A percentile compares a stretch with the other conserved stretches of the same genome.
Conservation (phyloP, 1,140 invertebrate species). For the Drosophila leontia region DNA sequence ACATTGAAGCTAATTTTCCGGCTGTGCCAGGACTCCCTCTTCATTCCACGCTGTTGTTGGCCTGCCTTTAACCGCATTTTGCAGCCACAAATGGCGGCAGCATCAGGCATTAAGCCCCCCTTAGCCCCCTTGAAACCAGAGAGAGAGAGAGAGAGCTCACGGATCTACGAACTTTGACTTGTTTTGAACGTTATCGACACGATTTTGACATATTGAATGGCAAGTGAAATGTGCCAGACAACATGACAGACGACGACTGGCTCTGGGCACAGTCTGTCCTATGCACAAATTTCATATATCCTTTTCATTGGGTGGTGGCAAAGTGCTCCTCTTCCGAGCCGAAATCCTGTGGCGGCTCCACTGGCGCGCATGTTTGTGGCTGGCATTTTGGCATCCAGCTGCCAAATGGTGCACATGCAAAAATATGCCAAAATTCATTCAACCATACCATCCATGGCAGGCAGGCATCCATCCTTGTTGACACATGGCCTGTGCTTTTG, state of each 20-base stretch:
- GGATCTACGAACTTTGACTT: conserved; percentile 25
- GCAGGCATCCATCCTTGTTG: conserved; percentile 58
- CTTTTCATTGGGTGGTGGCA: too few species aligned
- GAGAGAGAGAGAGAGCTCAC: neutral
- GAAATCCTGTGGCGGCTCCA: conserved; percentile 29
- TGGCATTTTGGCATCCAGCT: conserved; percentile 79
- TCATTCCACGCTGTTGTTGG: neutral
- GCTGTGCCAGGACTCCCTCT: too few species aligned
- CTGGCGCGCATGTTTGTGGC: conserved; percentile 71
- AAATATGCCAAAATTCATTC: conserved; percentile 74
- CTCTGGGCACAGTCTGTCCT: conserved; percentile 26
- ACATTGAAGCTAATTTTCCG: conserved; percentile 11
- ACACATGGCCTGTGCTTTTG: conserved; percentile 49
- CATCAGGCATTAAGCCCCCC: conserved; percentile 11
- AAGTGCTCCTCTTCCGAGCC: neutral
- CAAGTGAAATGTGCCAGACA: conserved; percentile 70
- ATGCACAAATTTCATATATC: neutral
- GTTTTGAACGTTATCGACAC: conserved; percentile 82
- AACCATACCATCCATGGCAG: conserved; percentile 10
- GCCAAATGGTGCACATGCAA: conserved; percentile 82
- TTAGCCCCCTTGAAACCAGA: neutral
- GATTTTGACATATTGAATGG: conserved; percentile 84
- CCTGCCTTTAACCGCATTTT: conserved; percentile 38
- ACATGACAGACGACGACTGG: conserved; percentile 51
- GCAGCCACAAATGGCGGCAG: conserved; percentile 52